Base-by-base conservation (phyloP, 2,113 vertebrate genomes). In the Oenanthe oenanthe region DNA sequence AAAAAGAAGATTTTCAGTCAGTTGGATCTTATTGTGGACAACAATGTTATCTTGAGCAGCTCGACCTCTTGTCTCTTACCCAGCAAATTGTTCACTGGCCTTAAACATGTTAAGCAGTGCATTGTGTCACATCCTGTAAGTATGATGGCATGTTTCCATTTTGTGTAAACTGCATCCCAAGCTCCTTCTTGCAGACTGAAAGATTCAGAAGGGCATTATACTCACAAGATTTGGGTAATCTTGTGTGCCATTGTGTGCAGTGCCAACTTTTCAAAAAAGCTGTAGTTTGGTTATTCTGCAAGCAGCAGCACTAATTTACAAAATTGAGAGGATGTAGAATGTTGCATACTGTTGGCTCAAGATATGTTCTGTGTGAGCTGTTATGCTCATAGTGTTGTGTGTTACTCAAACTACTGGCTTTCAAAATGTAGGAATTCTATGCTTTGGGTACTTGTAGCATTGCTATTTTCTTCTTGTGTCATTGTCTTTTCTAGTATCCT, bases 51-150 rank as follows among this genome's bases (percentile, higher is more conserved):
- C 93, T 95, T 99, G 85, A 99, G 99, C 98, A 99, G 99, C 96
- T 99, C 99, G 6, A 99, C 98, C 17, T 99, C 99, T 51, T 99
- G 98, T 63, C 98, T 99, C 93, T 96, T 99, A 90, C 99, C 99
- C 17, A 99, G 98, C 96, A 98, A 96, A 56, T 90, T 99, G 89
- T 99, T 99, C 95, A 95, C 97, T 13, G 98, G 97, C 67, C 96
- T 99, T 48, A 98, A 97, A 34, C 98, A 98, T 11, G 97, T 97
- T 91, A 98, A 97, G 51, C 99, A 99, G 80, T 99, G 99, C 95
- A 96, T 99, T 4, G 98, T 99, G 91, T 99, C 99, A 6, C 99
- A 99, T 91, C 99, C 99, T 70, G 99, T 99, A 91, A 98, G 99
- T 99, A 93, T 36, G 34, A 70, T 31, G 62, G 42, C 63, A 38